phyloP scores from a whole-genome alignment of 37 sponge, comb jelly and placozoan genomes.

The Chondrosia reniformis region DNA sequence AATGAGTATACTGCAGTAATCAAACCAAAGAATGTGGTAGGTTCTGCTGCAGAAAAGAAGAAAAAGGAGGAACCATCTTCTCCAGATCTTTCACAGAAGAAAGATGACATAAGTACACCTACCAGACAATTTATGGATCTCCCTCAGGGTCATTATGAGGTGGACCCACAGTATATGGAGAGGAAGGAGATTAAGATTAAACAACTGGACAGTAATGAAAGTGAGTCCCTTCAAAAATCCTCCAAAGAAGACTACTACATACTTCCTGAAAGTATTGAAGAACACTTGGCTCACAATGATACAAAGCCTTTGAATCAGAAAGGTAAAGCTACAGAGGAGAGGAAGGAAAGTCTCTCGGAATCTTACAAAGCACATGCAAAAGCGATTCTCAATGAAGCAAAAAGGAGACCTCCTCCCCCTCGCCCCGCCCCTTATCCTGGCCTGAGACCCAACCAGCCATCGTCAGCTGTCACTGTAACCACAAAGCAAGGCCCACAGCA shows the following conservation, averaged over 20 bases:
- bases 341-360: no score
- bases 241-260: background rate
- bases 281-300: background rate
- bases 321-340: background rate
- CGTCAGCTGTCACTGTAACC: no score
- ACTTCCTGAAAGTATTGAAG: background rate
- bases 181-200: background rate
- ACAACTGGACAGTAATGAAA: background rate
- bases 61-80: background rate
- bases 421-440: background rate
- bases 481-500: no score
- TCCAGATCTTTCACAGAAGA: background rate
- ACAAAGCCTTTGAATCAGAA: background rate
- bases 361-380: background rate
- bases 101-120: no score
- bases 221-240: background rate
- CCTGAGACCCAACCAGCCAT: background rate
- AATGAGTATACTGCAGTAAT: no score
- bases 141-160: slow-evolving; percentile 7
- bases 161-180: slow-evolving; percentile 1
- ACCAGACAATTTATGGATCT: slow-evolving; percentile 3
- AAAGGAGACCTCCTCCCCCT: slow-evolving; percentile 11
- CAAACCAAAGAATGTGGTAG: no score
- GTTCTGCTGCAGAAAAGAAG: no score
- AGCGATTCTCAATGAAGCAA: background rate